Base-by-base conservation (phyloP, 1,140 invertebrate species). In the Centruroides sculpturatus region DNA sequence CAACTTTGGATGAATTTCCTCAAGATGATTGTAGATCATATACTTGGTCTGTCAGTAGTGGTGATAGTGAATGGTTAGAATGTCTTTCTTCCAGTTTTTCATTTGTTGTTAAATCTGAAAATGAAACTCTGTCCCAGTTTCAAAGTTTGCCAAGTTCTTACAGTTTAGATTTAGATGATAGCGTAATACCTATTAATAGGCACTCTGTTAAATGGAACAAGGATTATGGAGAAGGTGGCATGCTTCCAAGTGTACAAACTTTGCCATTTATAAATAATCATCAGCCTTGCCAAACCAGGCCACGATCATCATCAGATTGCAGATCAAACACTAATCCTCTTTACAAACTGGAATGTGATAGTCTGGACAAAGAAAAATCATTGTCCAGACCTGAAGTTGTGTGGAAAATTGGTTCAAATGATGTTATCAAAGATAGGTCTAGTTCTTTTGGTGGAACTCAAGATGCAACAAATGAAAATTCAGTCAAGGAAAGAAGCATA, bases 1-100 rank as follows among this genome's bases (percentile, higher is more conserved):
- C 41, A 41, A 41, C 41, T 6, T 80, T 85, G 55, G 83, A 86
- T 65, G 76, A 81, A 53, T 13, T 57, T 10, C 46, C 58, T 3
- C 8, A 54, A 5, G 55, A 60, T n/a, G 11, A 49, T 46, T 13
- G 35, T 13, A 64, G 59, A 59, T 57, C 57, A 35, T 61, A 55
- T 4, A 60, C 59, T 10, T 63, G 62, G 62, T 64, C 62, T n/a
- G 54, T 64, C 6, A 60, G 59, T 12, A 64, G 62, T 34, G 60
- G 55, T 55, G 59, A 56, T 47, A 47, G 56, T 55, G 62, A 64
- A 8, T 64, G 59, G 56, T 59, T 49, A 46, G 53, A 55, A 23
- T 59, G 47, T 35, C 53, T 64, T 41, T 51, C 59, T 55, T 60
- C 35, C 5, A 61, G 48, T 47, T 55, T 61, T 10, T 64, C 62